Percentiles rank a stretch among this genome's conserved stretches.
Conservation (phyloP, 2,113 vertebrate genomes). For the Polypterus bichir region DNA sequence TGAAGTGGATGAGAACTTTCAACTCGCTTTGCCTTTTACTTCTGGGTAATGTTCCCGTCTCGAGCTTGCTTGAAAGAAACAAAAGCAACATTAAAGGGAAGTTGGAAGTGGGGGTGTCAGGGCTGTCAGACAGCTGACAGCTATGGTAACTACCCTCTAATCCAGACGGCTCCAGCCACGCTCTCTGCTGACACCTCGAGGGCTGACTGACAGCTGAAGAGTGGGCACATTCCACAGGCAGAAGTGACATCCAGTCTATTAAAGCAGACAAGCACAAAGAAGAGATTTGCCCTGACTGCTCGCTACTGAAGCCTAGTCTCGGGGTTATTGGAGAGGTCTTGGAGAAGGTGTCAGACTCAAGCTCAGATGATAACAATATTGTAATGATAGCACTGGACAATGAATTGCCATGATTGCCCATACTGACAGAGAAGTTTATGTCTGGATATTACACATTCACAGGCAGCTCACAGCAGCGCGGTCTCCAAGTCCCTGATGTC, state of each 20-base stretch:
- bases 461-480: conserved; percentile 46
- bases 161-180: conserved; percentile 94
- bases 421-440: conserved; percentile 65
- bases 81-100: conserved; percentile 84
- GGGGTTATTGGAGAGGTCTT: conserved; percentile 97
- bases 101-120: conserved; percentile 94
- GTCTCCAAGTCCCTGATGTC: conserved; percentile 60
- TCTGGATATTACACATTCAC: conserved; percentile 47
- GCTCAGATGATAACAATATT: conserved; percentile 99
- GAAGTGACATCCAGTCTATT: conserved; percentile 99
- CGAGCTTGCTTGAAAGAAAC: conserved; percentile 72
- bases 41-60: conserved; percentile 58
- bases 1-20: conserved; percentile 52
- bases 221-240: conserved; percentile 89
- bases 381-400: conserved; percentile 97
- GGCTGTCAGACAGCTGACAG: conserved; percentile 99
- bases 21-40: conserved; percentile 41
- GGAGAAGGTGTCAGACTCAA: conserved; percentile 89
- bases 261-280: conserved; percentile 99
- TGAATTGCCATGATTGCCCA: conserved; percentile 87
- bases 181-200: conserved; percentile 86
- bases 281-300: conserved; percentile 96
- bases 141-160: conserved; percentile 99
- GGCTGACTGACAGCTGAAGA: conserved; percentile 99
- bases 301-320: conserved; percentile 87